Percentiles rank a stretch among this genome's conserved stretches.
Evolutionary conservation across 2,888 invertebrate species (phyloP).

Genomic region (Microctonus hyperodae): DNA sequence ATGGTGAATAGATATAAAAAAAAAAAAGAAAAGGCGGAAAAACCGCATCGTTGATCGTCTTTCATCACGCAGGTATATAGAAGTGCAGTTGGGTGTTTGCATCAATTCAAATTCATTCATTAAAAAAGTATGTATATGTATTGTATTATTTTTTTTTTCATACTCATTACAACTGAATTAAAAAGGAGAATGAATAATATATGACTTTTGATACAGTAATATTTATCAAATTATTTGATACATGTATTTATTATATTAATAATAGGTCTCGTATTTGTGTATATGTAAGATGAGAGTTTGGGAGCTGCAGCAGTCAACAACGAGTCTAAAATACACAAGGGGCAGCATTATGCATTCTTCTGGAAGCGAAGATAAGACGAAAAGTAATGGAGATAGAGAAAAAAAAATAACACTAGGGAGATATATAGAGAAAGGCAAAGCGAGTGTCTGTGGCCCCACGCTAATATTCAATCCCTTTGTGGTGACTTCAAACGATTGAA

Average conservation of each 20-base stretch:
- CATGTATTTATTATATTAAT: not conserved
- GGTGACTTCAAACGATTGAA: conserved; percentile 5
- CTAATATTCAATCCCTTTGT: not conserved
- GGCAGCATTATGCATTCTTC: conserved; percentile 37
- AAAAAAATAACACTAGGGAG: too few species aligned
- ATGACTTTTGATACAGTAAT: not conserved
- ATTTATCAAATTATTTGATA: not conserved
- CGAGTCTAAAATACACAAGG: conserved; percentile 36
- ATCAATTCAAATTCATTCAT: conserved; percentile 21
- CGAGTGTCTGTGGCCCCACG: not conserved
- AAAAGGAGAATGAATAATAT: not conserved
- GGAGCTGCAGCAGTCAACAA: too few species aligned
- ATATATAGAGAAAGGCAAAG: not conserved
- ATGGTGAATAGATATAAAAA: not conserved
- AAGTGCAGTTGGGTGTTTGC: conserved; percentile 9
- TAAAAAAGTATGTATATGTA: not conserved
- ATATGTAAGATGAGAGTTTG: not conserved
- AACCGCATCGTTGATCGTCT: conserved; percentile 26
- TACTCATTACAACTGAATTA: not conserved
- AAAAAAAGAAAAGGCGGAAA: conserved; percentile 7
- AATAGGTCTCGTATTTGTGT: not conserved
- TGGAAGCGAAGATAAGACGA: conserved; percentile 39
- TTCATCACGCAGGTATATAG: conserved; percentile 29
- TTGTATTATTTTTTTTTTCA: not conserved
- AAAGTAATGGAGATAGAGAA: conserved; percentile 21